Evolutionary conservation across 2,797 vertebrate species (phyloP), one percentile per base, ranked within the genome.

Genomic region (Gallinago nigripennis): DNA sequence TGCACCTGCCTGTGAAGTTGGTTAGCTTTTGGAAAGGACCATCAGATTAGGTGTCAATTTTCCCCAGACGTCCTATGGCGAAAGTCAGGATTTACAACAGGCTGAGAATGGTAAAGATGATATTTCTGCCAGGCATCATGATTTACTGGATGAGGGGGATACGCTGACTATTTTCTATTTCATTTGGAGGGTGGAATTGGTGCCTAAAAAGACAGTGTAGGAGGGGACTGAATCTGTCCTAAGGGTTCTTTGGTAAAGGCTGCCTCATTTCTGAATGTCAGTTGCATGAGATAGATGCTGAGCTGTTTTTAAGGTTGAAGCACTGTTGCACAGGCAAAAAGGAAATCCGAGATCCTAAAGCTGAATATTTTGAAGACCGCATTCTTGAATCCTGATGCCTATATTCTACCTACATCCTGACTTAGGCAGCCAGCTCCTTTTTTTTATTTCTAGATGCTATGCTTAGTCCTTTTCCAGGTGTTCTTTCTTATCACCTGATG

Each of bases 41-140:
- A 3, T 90, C 94, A 95, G 41, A 86, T 76, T 90, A 96, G 71
- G 92, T 95, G 90, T 95, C 95, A 91, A 92, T 94, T 95, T 96
- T 92, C 41, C 95, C 88, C 93, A 95, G 94, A 71, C 86, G 33
- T 96, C 92, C 92, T 31, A 96, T 96, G 95, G 96, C 95, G 94
- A 96, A 96, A 95, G 86, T 94, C 94, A 96, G 64, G 96, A 96
- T 96, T 95, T 95, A 94, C 96, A 96, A 96, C 96, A 97, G 95
- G 70, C 92, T 96, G 95, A 95, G 94, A 95, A 96, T 94, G 94
- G 95, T 96, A 94, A 95, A 87, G 72, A 45, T 64, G 56, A 30
- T 96, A 87, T 94, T 96, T 95, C 56, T 95, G 78, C 39, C 88
- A 95, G 93, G 82, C 57, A 72, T 91, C 92, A 79, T 95, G 61